Evolutionary conservation across 2,888 invertebrate genomes (phyloP), one percentile per base, ranked within the genome.

Genomic region (Helleia helle): DNA sequence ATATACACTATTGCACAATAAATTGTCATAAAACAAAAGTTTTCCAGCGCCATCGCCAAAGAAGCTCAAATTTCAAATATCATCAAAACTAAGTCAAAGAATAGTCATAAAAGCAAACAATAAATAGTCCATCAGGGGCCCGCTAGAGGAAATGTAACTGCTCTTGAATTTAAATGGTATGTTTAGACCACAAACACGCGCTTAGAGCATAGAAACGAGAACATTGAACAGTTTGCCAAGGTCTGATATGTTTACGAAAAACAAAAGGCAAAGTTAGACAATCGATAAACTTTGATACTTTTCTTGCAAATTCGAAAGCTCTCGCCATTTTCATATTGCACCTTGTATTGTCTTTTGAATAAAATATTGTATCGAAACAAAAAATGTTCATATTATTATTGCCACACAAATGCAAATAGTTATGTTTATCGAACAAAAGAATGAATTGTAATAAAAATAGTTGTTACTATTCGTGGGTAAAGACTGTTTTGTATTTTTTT

Each of bases 81-180:
- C 6, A 22, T 22, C 22, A 5, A 22, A 61, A 68, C 54, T 59
- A 58, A 63, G 63, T 65, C 59, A 68, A 65, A 68, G 59, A 67
- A 66, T 54, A 48, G 49, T 61, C 43, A 64, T 67, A 66, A 67
- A 67, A 64, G 61, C 63, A 60, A 63, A 69, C 61, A 65, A 67
- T 71, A 71, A 71, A 76, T 73, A 66, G 64, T 61, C 65, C 65
- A 70, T 70, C 63, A 66, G 60, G n/a, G 61, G 64, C 59, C 53
- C 52, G 63, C 59, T 64, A 61, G 66, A 65, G 65, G 62, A 59
- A 65, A 59, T 60, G 70, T 65, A 65, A 66, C 70, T 62, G 71
- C 63, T 71, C 63, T 75, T 79, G 79, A 80, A 79, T 80, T 72
- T 71, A 79, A 81, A 81, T 80, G 63, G 69, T 73, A 68, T 66